Evolutionary conservation across 2,797 vertebrate species (phyloP), one percentile per base, ranked within the genome.

Genomic region (Strix occidentalis): DNA sequence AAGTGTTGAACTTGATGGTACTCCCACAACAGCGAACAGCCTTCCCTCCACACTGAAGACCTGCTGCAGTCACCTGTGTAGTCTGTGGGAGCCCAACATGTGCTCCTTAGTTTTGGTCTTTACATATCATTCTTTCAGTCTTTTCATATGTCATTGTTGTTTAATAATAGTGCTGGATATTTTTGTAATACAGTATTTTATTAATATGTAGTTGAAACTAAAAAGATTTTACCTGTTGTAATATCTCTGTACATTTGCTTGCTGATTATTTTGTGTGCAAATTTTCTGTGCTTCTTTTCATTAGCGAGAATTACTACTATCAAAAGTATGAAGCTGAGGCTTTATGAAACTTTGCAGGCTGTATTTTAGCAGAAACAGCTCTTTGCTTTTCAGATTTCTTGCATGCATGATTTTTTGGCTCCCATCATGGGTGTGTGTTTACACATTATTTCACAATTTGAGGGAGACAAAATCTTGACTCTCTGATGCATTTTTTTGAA

Each of bases 241-340:
- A 64, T 60, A 8, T 70, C 24, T 43, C 12, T 45, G 50, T 54
- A 28, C 2, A 5, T 37, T 63, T 50, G 6, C 26, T 39, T 31
- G 18, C 7, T 79, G 31, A 13, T 71, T 68, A 58, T 45, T 76
- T 87, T 72, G 10, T 29, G 12, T 29, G 48, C 8, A 53, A 10
- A 13, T 14, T 54, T 69, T 58, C 33, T 35, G 16, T 61, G 7
- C 29, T 64, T 8, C 63, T 68, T 53, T 58, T 35, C 9, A 15
- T 45, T 74, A 45, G 25, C 77, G 54, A 37, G 28, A 65, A 51
- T 68, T 50, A 31, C 11, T 84, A 84, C 8, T 26, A 15, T 43
- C 10, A 16, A 25, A 80, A 76, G 4, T 20, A 13, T 0, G 0
- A 61, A 66, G 24, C 19, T 79, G 68, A 57, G 43, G 15, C n/a